These are phyloP conservation scores for Drosophila erecta DNA, from an alignment of 1,140 invertebrate species.

Conservation along the genomic window DNA sequence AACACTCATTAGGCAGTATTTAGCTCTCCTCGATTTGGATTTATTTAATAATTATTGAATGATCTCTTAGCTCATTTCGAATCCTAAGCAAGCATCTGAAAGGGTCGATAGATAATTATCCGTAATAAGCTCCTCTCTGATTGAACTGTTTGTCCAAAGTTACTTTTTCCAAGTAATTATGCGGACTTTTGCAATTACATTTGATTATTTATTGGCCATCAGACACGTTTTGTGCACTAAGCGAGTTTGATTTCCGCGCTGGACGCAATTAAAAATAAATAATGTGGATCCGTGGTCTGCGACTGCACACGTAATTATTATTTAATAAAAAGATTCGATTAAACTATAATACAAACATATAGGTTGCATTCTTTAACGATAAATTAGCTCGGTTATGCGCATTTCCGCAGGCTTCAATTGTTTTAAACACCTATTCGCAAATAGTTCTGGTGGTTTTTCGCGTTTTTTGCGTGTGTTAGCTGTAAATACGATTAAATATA, in stretches of 20 bases:
- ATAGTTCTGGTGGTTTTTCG: not conserved
- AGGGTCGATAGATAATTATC: not conserved
- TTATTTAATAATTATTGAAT: not conserved
- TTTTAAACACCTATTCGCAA: too few relatives aligned
- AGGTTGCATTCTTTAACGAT: not conserved
- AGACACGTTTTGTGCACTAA: constrained; percentile 37
- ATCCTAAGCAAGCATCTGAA: not conserved
- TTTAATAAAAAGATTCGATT: not conserved
- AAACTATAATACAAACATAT: not conserved
- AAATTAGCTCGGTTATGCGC: not conserved
- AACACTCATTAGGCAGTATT: not conserved
- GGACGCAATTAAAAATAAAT: constrained; percentile 60
- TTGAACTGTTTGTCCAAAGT: not conserved
- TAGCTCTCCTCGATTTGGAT: not conserved
- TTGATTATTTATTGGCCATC: constrained; percentile 10
- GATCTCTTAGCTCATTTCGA: not conserved
- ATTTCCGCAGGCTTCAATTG: not conserved
- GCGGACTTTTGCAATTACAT: not conserved
- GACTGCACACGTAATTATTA: not conserved
- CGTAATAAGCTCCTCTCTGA: not conserved
- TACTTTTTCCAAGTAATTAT: constrained; percentile 24
- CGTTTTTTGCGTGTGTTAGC: not conserved
- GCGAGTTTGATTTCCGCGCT: constrained; percentile 7
- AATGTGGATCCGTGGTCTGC: constrained; percentile 21
- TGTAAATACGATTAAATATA: constrained; percentile 12